A percentile compares a stretch with the other conserved stretches of the same genome.
These are phyloP conservation scores for Acholoe squamosa DNA, from an alignment of 2,888 invertebrate genomes.

Conservation along the genomic window DNA sequence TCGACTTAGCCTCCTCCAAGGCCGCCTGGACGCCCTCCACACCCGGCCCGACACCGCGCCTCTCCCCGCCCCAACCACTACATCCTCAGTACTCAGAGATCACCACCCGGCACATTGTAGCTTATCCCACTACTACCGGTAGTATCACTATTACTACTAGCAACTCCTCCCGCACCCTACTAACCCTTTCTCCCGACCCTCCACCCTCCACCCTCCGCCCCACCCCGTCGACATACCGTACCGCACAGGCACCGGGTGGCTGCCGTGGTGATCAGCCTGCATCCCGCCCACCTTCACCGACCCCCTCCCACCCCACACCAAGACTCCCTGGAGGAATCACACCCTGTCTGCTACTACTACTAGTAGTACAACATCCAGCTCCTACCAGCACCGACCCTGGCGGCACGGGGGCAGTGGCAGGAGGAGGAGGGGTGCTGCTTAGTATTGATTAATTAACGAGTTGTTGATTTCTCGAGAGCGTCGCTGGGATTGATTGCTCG, in stretches of 20 bases:
- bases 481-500: neutral
- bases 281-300: neutral
- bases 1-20: neutral
- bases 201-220: neutral
- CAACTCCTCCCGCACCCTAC: neutral
- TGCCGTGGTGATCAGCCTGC: neutral
- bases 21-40: neutral
- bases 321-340: slow-evolving; percentile 10
- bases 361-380: neutral
- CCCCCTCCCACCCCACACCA: neutral
- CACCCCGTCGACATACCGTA: neutral
- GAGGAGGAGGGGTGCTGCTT: neutral
- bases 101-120: too few species aligned
- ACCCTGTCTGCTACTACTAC: neutral
- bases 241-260: neutral
- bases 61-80: neutral
- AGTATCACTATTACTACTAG: neutral
- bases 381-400: neutral
- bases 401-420: neutral
- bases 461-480: slow-evolving; percentile 40
- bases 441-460: slow-evolving; percentile 49
- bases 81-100: too few species aligned
- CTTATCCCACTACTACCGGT: neutral
- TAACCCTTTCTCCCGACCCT: neutral
- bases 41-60: neutral